Evolutionary conservation across 2,888 invertebrate species (phyloP).

Genomic region (Imbricaverruca yamaguchii): DNA sequence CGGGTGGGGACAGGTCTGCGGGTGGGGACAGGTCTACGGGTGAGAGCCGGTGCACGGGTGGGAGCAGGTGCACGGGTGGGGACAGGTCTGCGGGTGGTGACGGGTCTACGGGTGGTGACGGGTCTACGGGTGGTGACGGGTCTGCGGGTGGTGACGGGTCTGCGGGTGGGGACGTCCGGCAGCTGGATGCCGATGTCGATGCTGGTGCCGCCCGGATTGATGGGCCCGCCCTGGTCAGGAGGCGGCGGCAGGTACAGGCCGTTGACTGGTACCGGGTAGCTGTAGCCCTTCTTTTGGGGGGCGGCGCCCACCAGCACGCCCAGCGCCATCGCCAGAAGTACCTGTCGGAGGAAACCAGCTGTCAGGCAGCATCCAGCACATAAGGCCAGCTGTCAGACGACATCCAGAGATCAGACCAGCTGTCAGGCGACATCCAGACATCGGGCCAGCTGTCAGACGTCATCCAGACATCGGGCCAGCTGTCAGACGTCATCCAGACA

Average conservation of each 20-base stretch:
- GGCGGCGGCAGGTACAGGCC: conserved; percentile 17
- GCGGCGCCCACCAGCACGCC: neutral
- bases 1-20: too few relatives aligned
- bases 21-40: too few relatives aligned
- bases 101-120: neutral
- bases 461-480: too few relatives aligned
- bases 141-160: neutral
- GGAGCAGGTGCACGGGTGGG: too few relatives aligned
- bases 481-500: too few relatives aligned
- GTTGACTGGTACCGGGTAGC: conserved; percentile 1
- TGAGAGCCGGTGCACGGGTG: too few relatives aligned
- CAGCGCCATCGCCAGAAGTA: neutral
- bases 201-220: neutral
- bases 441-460: too few relatives aligned
- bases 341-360: neutral
- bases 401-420: too few relatives aligned
- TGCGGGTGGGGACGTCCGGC: neutral
- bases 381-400: too few relatives aligned
- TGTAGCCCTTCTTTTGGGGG: conserved; percentile 8
- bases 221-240: conserved; percentile 1
- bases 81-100: neutral
- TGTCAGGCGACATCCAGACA: too few relatives aligned
- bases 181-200: conserved; percentile 1
- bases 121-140: neutral
- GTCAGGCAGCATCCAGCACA: too few relatives aligned